Evolutionary conservation across 1,140 invertebrate genomes (phyloP).

Genomic region (Stegodyphus mimosarum): DNA sequence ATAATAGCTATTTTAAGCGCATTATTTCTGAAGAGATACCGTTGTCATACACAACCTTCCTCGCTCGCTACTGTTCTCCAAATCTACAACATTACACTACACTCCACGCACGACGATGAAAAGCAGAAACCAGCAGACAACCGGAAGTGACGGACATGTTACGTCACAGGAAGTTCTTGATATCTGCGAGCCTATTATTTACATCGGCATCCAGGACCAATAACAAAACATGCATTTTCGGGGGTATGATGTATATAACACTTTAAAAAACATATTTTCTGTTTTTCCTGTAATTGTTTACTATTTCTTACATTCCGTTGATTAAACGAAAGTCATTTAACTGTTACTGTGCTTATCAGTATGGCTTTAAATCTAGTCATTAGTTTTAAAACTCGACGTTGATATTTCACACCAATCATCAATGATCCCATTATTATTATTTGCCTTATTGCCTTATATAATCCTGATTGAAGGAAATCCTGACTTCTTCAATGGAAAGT

Average conservation of each 20-base stretch:
- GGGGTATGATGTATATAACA: too few species aligned
- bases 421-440: background rate
- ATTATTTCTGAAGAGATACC: slow-evolving; percentile 17
- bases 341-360: background rate
- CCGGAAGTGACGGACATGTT: slow-evolving; percentile 27
- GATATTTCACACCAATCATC: background rate
- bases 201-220: background rate
- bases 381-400: background rate
- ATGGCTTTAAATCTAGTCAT: background rate
- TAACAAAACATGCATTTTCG: background rate
- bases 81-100: slow-evolving; percentile 13
- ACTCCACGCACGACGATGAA: background rate
- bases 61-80: slow-evolving; percentile 28
- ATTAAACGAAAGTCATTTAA: background rate
- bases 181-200: slow-evolving; percentile 42
- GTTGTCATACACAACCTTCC: slow-evolving; percentile 31
- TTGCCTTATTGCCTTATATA: background rate
- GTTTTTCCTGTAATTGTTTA: background rate
- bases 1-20: slow-evolving; percentile 29
- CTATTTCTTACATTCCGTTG: background rate
- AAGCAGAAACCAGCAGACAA: slow-evolving; percentile 11
- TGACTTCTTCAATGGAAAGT: background rate
- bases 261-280: background rate
- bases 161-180: slow-evolving; percentile 18
- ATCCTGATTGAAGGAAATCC: background rate